Evolutionary conservation across 2,888 invertebrate species (phyloP).

Genomic region (Pelosia muscerda): DNA sequence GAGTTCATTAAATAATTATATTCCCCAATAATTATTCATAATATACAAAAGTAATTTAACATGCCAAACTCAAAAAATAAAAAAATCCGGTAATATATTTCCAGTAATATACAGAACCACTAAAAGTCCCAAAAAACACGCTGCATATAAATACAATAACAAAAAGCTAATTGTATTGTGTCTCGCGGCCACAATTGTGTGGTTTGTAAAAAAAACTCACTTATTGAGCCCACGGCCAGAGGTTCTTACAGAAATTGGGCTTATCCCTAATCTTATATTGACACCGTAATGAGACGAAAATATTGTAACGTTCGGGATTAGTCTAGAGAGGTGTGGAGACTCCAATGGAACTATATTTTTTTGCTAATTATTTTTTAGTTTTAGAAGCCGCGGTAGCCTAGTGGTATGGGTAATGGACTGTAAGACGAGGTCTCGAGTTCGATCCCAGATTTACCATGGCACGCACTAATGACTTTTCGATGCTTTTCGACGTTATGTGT

Average conservation of each 20-base stretch:
- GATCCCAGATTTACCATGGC: too few species aligned
- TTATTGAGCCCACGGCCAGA: constrained; percentile 62
- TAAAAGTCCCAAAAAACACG: neutral
- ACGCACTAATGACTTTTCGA: too few species aligned
- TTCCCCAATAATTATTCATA: too few species aligned
- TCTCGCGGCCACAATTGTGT: constrained; percentile 79
- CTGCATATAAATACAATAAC: constrained; percentile 38
- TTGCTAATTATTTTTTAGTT: neutral
- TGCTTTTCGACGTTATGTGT: too few species aligned
- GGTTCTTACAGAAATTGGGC: constrained; percentile 75
- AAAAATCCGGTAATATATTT: too few species aligned
- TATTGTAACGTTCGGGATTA: constrained; percentile 73
- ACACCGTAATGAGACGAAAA: constrained; percentile 85
- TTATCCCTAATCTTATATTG: constrained; percentile 87
- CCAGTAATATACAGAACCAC: constrained; percentile 39
- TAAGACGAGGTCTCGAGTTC: too few species aligned
- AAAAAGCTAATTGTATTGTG: constrained; percentile 66
- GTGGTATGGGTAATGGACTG: too few species aligned
- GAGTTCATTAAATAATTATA: too few species aligned
- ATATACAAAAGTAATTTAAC: neutral
- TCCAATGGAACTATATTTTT: neutral
- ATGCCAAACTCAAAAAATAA: neutral
- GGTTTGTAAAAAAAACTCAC: constrained; percentile 68
- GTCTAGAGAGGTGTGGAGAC: constrained; percentile 37
- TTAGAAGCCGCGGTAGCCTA: too few species aligned